These are phyloP conservation scores for Archegozetes longisetosus DNA, from an alignment of 1,140 invertebrate genomes.

Conservation along the genomic window DNA sequence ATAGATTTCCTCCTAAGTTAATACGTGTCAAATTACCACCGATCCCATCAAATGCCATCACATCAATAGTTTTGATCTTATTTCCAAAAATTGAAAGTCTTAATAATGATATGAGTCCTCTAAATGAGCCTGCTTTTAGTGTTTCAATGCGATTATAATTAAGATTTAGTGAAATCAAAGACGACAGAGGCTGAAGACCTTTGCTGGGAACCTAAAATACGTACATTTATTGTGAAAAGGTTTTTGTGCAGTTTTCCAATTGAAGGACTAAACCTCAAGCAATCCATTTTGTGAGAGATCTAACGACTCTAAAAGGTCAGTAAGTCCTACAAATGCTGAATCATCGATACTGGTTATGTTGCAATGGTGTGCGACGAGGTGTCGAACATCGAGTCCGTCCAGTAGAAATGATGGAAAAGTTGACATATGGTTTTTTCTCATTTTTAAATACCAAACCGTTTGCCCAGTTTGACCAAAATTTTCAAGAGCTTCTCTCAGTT, in stretches of 20 bases:
- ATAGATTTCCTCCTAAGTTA: conserved; percentile 23
- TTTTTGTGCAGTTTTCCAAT: not conserved
- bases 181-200: conserved; percentile 18
- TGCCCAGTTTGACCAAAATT: conserved; percentile 46
- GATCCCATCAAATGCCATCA: conserved; percentile 20
- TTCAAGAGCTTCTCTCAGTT: conserved; percentile 54
- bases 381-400: conserved; percentile 64
- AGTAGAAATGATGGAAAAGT: conserved; percentile 68
- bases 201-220: conserved; percentile 16
- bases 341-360: conserved; percentile 19
- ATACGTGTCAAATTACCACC: conserved; percentile 22
- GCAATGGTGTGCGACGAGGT: conserved; percentile 66
- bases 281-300: conserved; percentile 24
- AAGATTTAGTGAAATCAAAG: conserved; percentile 21
- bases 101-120: conserved; percentile 21
- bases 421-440: conserved; percentile 60
- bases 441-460: conserved; percentile 62
- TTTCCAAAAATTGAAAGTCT: conserved; percentile 23
- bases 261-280: conserved; percentile 5
- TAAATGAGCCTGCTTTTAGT: conserved; percentile 20
- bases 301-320: conserved; percentile 20
- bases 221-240: not conserved
- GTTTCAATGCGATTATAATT: conserved; percentile 23
- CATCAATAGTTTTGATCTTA: conserved; percentile 21
- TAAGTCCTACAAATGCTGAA: conserved; percentile 25